Evolutionary conservation across 64 coral and sea anemone species (phyloP).

Genomic region (Stylophora pistillata): DNA sequence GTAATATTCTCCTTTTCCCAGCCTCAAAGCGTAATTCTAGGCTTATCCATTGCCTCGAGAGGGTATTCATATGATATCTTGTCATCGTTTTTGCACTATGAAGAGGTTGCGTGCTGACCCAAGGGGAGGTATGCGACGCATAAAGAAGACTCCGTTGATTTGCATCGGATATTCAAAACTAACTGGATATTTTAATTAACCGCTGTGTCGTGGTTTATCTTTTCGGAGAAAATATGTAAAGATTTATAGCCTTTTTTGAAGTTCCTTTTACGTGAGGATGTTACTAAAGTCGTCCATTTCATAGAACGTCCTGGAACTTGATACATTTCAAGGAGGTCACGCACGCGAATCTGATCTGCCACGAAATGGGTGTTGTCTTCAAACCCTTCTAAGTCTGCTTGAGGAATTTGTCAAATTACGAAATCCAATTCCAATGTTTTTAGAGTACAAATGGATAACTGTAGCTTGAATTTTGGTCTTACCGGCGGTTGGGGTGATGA

Average conservation of each 20-base stretch:
- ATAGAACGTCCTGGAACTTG: not conserved
- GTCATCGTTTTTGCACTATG: constrained; percentile 1
- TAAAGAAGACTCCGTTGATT: not conserved
- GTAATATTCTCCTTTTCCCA: not conserved
- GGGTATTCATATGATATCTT: not conserved
- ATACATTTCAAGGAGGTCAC: no score
- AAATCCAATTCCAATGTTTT: no score
- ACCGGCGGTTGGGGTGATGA: no score
- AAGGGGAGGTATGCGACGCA: not conserved
- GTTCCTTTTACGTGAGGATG: not conserved
- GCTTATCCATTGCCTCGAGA: not conserved
- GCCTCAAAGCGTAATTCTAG: not conserved
- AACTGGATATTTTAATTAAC: constrained; percentile 5
- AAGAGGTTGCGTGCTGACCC: not conserved
- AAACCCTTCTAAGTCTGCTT: no score
- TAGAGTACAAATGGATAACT: no score
- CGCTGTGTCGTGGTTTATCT: not conserved
- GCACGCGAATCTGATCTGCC: no score
- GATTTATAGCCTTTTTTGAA: not conserved
- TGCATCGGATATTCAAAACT: not conserved
- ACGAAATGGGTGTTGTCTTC: no score
- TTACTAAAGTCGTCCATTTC: not conserved
- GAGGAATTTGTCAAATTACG: no score
- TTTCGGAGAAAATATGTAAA: not conserved
- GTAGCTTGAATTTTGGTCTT: no score